Conservation (phyloP, 2,888 invertebrate genomes). For the Pherbina coryleti region DNA sequence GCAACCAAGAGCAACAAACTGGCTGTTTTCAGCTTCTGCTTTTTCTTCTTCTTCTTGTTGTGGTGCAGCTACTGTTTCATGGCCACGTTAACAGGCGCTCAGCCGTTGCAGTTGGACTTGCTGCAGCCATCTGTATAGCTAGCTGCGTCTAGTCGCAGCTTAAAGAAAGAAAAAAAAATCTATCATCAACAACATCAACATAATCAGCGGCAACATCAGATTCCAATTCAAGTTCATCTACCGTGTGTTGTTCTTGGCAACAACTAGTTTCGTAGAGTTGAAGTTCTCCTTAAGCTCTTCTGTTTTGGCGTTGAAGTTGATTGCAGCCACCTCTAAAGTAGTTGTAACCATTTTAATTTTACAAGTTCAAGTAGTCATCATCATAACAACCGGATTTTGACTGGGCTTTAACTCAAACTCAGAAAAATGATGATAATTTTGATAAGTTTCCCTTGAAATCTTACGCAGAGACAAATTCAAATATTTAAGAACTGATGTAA, state of each 20-base stretch:
- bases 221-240: conserved; percentile 9
- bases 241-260: background rate
- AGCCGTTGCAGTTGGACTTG: conserved; percentile 17
- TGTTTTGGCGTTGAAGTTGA: background rate
- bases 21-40: background rate
- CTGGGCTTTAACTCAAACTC: background rate
- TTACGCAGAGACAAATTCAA: too few species aligned
- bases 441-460: background rate
- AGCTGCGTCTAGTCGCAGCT: background rate
- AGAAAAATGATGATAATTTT: background rate
- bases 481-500: too few species aligned
- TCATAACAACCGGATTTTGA: background rate
- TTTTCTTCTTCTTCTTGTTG: background rate
- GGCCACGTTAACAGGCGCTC: conserved; percentile 47
- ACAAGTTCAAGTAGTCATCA: background rate
- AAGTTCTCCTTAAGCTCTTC: background rate
- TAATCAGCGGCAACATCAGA: conserved; percentile 26
- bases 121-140: background rate
- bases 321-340: conserved; percentile 3
- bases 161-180: conserved; percentile 16
- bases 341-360: conserved; percentile 21
- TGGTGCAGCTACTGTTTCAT: conserved; percentile 43
- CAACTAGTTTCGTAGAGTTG: background rate
- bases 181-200: conserved; percentile 34
- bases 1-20: conserved; percentile 39